Evolutionary conservation across 37 sponge, comb jelly and placozoan species (phyloP).

Genomic region (Axinella damicornis): DNA sequence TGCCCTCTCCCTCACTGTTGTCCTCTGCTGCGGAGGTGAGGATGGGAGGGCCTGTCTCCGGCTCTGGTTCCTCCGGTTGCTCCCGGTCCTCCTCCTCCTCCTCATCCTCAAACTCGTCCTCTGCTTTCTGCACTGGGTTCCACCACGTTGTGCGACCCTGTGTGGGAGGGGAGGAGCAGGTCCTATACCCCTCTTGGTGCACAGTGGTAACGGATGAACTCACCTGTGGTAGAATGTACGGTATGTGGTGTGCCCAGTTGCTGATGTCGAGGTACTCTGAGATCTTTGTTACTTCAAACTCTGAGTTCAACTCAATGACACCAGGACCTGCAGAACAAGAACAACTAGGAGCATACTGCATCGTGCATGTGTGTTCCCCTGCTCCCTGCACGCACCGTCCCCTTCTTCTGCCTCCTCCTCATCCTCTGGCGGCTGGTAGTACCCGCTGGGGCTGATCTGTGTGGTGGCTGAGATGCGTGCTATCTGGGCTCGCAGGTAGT

Average conservation of each 20-base stretch:
- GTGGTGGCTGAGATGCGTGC: slow-evolving; percentile 94
- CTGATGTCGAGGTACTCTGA: slow-evolving; percentile 86
- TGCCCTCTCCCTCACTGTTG: slow-evolving; percentile 53
- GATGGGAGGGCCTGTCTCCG: slow-evolving; percentile 95
- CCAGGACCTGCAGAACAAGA: slow-evolving; percentile 19
- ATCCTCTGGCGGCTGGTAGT: slow-evolving; percentile 88
- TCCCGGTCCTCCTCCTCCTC: slow-evolving; percentile 96
- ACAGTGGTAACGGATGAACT: neutral
- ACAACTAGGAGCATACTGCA: neutral
- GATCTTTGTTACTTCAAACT: slow-evolving; percentile 82
- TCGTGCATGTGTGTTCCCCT: neutral
- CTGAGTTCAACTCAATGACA: slow-evolving; percentile 80
- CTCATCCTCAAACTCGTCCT: slow-evolving; percentile 97
- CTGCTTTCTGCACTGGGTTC: slow-evolving; percentile 96
- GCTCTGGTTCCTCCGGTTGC: slow-evolving; percentile 93
- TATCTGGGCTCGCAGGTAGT: slow-evolving; percentile 97
- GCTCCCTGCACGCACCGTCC: slow-evolving; percentile 32
- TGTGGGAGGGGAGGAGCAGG: neutral
- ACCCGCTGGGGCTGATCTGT: slow-evolving; percentile 90
- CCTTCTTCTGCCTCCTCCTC: slow-evolving; percentile 94
- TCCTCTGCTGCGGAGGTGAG: slow-evolving; percentile 93
- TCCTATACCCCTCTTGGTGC: too few relatives aligned
- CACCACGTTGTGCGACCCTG: slow-evolving; percentile 98
- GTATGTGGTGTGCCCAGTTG: slow-evolving; percentile 95
- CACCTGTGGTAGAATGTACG: slow-evolving; percentile 95